phyloP scores from a whole-genome alignment of 92 coral and sea anemone species.

The Porites lobata region DNA sequence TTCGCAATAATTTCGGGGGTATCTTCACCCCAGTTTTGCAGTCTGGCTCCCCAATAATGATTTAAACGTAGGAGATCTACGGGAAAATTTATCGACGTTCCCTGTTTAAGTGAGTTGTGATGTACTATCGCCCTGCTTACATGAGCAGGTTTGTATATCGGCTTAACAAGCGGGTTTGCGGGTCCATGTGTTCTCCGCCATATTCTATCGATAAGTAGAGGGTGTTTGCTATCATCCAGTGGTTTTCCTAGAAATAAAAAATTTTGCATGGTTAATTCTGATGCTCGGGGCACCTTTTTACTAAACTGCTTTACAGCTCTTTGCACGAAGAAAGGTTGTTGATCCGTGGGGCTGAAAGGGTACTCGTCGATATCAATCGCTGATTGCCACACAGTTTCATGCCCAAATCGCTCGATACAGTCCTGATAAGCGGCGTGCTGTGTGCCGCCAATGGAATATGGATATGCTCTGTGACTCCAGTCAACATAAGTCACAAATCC shows the following conservation, averaged over 20 bases:
- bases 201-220: slow-evolving; percentile 66
- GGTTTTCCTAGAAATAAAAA: slow-evolving; percentile 79
- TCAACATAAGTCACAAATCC: slow-evolving; percentile 77
- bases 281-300: slow-evolving; percentile 9
- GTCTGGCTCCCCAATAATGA: slow-evolving; percentile 85
- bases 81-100: slow-evolving; percentile 33
- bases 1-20: slow-evolving; percentile 63
- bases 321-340: slow-evolving; percentile 34
- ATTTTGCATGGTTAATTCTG: slow-evolving; percentile 70
- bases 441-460: slow-evolving; percentile 69
- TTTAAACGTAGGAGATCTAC: slow-evolving; percentile 57
- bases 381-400: slow-evolving; percentile 51
- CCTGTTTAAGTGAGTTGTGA: slow-evolving; percentile 41
- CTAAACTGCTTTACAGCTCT: slow-evolving; percentile 42
- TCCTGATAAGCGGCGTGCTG: slow-evolving; percentile 72
- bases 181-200: slow-evolving; percentile 66
- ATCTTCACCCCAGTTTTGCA: slow-evolving; percentile 84
- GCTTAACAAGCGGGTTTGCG: slow-evolving; percentile 67
- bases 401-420: slow-evolving; percentile 52
- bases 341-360: slow-evolving; percentile 64
- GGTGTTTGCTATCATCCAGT: slow-evolving; percentile 53
- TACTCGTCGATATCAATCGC: slow-evolving; percentile 76
- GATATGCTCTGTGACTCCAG: slow-evolving; percentile 72
- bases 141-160: slow-evolving; percentile 59
- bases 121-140: slow-evolving; percentile 50